Evolutionary conservation across 92 coral and sea anemone species (phyloP), one percentile per base, ranked within the genome.

Genomic region (Muricea muricata): DNA sequence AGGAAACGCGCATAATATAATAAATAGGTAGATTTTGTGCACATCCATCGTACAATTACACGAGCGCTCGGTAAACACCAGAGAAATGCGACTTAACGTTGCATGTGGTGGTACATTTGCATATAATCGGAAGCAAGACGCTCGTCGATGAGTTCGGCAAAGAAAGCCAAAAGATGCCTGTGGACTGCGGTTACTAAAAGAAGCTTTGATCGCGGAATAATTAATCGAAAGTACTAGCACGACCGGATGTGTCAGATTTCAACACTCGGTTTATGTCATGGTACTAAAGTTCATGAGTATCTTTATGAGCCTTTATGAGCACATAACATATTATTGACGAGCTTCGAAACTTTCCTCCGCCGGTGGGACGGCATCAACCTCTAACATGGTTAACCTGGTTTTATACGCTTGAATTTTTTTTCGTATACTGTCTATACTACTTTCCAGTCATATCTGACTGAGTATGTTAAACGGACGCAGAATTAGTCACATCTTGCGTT

Each of bases 171-270:
- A 52, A 47, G 46, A 75, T 75, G 65, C 80, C 80, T 47, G 65
- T 66, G 83, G 83, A n/a, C n/a, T 37, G 10, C 11, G 9, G 24
- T 20, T 52, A 55, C 39, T 63, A 78, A 78, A 78, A 78, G 83
- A 39, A 57, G 37, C 83, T 78, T 78, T 78, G 71, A 78, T 63
- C 37, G 13, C n/a, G n/a, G n/a, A n/a, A n/a, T n/a, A 63, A n/a
- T 63, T 63, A 11, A 28, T 35, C 37, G 30, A 28, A 52, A 32
- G 55, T 55, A 21, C 37, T 25, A 55, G 23, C 47, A 26, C 48
- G 7, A 55, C 83, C 52, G 70, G 82, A 77, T 25, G 63, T 77
- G 13, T 77, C 83, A 17, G 4, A 40, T 78, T 78, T 32, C 83
- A 55, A 37, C 42, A n/a, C n/a, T n/a, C n/a, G n/a, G n/a, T n/a